These are phyloP conservation scores for Oryzias javanicus DNA, from an alignment of 2,113 vertebrate species.

Conservation along the genomic window DNA sequence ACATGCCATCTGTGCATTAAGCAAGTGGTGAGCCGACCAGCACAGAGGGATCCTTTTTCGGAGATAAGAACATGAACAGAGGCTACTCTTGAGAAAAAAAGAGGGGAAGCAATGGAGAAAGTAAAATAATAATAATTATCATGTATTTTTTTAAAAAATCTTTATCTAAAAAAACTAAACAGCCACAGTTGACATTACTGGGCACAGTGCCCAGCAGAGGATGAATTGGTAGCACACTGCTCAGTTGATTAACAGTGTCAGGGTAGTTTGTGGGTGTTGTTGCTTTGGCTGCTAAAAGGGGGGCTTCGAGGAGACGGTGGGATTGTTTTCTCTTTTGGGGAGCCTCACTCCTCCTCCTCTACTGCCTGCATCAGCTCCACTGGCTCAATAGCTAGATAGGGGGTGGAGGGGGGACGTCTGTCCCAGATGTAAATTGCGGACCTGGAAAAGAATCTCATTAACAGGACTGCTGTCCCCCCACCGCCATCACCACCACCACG, in stretches of 20 bases:
- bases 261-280: slow-evolving; percentile 69
- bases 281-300: slow-evolving; percentile 55
- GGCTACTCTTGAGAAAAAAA: neutral
- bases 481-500: slow-evolving; percentile 45
- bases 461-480: slow-evolving; percentile 76
- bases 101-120: neutral
- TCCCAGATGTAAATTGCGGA: slow-evolving; percentile 87
- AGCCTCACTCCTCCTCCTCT: slow-evolving; percentile 38
- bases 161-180: slow-evolving; percentile 33
- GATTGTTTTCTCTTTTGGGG: slow-evolving; percentile 77
- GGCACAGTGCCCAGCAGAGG: slow-evolving; percentile 61
- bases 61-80: neutral
- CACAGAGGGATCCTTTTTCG: slow-evolving; percentile 7
- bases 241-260: slow-evolving; percentile 79
- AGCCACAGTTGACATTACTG: slow-evolving; percentile 45
- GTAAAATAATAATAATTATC: neutral
- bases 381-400: slow-evolving; percentile 79
- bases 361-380: slow-evolving; percentile 74
- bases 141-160: neutral
- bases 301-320: slow-evolving; percentile 59
- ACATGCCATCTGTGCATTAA: slow-evolving; percentile 49
- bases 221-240: slow-evolving; percentile 63
- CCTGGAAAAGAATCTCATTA: slow-evolving; percentile 86
- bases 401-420: slow-evolving; percentile 77
- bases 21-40: slow-evolving; percentile 15